Conservation (phyloP, 1,140 invertebrate genomes). For the Brachionus manjavacas region DNA sequence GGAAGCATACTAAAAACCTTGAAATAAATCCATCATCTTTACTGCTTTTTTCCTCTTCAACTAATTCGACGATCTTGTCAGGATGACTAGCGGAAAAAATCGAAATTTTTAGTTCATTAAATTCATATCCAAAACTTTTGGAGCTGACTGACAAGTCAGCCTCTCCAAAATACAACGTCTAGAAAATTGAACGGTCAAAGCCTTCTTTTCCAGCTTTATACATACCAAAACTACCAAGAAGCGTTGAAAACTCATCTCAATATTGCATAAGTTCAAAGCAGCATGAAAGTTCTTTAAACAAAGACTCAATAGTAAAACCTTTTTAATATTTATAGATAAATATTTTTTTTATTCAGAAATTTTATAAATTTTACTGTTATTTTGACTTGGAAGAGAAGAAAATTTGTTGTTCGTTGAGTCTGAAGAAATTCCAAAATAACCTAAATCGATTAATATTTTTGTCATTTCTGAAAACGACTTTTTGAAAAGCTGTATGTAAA, state of each 20-base stretch:
- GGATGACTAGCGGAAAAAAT: not conserved
- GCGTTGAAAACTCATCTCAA: not conserved
- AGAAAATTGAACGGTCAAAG: not conserved
- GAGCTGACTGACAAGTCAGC: not conserved
- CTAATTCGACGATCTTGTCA: not conserved
- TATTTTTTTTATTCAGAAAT: too few species aligned
- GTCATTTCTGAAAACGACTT: too few species aligned
- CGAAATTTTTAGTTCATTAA: not conserved
- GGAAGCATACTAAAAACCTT: not conserved
- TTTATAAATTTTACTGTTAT: too few species aligned
- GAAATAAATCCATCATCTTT: conserved; percentile 2
- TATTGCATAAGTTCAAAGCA: not conserved
- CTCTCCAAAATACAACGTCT: not conserved
- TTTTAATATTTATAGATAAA: too few species aligned
- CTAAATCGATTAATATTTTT: too few species aligned
- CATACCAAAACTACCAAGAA: not conserved
- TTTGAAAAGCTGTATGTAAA: too few species aligned
- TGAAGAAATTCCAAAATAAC: too few species aligned
- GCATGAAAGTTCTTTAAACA: not conserved
- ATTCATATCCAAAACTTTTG: not conserved
- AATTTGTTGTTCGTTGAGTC: too few species aligned
- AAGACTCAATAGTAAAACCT: not conserved
- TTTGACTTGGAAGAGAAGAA: too few species aligned
- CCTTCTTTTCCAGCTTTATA: not conserved
- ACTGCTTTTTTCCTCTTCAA: not conserved